A percentile compares a stretch with the other conserved stretches of the same genome.
Evolutionary conservation across 2,113 vertebrate genomes (phyloP).

Genomic region (Paraplagusia blochii): DNA sequence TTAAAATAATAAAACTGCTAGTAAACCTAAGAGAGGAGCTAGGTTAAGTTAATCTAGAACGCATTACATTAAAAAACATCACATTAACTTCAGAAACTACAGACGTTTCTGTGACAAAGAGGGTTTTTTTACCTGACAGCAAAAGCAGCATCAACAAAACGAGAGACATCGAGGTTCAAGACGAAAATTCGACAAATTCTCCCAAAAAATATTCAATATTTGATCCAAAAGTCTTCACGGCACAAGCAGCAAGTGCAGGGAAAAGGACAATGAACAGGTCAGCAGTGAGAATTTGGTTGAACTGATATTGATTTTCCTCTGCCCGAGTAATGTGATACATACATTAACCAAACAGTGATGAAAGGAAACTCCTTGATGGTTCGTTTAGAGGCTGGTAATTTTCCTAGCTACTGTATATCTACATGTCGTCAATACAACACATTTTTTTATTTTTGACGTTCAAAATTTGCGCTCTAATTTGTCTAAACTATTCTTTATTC

Average conservation of each 20-base stretch:
- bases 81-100: too few species aligned
- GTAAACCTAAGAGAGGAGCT: too few species aligned
- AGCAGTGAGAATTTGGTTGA: slow-evolving; percentile 47
- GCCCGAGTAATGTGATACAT: slow-evolving; percentile 76
- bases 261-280: slow-evolving; percentile 8
- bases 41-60: too few species aligned
- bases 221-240: neutral
- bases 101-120: too few species aligned
- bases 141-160: slow-evolving; percentile 60
- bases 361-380: slow-evolving; percentile 62
- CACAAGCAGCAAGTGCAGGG: neutral
- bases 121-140: slow-evolving; percentile 68
- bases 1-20: too few species aligned
- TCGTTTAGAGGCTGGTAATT: slow-evolving; percentile 19
- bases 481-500: too few species aligned
- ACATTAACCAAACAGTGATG: slow-evolving; percentile 38
- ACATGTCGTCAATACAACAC: neutral
- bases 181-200: neutral
- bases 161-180: slow-evolving; percentile 48
- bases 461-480: neutral
- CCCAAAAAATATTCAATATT: slow-evolving; percentile 28
- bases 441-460: neutral
- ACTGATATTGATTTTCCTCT: slow-evolving; percentile 74
- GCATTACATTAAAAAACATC: too few species aligned
- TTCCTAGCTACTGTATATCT: slow-evolving; percentile 1